Conservation (phyloP, 2,888 invertebrate genomes). For the Amblyjoppa proteus region DNA sequence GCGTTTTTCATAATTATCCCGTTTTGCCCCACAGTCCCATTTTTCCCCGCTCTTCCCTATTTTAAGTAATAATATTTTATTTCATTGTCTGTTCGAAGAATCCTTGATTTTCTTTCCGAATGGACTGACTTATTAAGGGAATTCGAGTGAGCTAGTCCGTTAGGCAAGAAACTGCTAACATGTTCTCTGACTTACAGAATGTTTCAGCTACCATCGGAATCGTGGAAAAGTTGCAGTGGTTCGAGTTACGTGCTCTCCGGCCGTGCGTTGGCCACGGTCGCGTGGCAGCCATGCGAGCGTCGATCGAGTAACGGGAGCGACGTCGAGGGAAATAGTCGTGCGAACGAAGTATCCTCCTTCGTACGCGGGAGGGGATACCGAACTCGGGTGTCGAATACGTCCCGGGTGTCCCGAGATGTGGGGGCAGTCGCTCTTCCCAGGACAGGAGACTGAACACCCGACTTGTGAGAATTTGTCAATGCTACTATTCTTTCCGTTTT, state of each 20-base stretch:
- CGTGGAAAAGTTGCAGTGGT: not conserved
- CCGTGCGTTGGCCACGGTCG: not conserved
- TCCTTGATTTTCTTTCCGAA: not conserved
- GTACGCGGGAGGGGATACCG: not conserved
- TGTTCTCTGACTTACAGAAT: not conserved
- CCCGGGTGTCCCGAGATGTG: not conserved
- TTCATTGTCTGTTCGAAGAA: not conserved
- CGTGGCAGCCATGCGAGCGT: conserved; percentile 35
- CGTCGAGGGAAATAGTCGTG: conserved; percentile 1
- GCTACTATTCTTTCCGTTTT: not conserved
- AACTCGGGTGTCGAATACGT: conserved; percentile 6
- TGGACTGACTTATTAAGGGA: not conserved
- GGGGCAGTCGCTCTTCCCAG: not conserved
- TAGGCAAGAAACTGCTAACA: not conserved
- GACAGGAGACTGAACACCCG: not conserved
- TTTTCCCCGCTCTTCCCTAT: no score
- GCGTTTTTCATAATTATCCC: no score
- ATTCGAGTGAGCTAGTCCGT: not conserved
- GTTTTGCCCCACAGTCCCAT: no score
- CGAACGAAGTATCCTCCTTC: conserved; percentile 7
- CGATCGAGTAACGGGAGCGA: conserved; percentile 1
- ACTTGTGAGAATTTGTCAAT: not conserved
- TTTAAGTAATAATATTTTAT: not conserved
- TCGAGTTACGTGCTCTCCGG: not conserved
- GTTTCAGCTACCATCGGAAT: not conserved